phyloP scores from a whole-genome alignment of 2,113 vertebrate genomes.

The Empidonax traillii region DNA sequence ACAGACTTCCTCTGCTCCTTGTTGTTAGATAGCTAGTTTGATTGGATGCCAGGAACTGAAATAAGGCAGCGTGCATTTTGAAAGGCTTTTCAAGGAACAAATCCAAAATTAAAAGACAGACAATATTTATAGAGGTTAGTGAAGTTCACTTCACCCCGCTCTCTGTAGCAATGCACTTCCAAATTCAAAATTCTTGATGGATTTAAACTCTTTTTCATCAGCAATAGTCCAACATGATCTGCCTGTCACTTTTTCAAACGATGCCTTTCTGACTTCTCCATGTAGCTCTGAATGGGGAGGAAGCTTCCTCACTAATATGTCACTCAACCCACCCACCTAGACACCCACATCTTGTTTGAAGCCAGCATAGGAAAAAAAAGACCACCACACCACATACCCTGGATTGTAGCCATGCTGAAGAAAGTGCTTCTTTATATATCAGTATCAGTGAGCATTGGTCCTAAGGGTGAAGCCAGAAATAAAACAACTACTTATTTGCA shows the following conservation, averaged over 20 bases:
- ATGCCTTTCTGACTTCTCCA: constrained; percentile 62
- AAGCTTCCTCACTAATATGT: constrained; percentile 70
- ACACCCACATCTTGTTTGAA: constrained; percentile 70
- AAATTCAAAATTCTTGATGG: constrained; percentile 67
- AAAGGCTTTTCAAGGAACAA: constrained; percentile 19
- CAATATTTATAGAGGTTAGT: constrained; percentile 48
- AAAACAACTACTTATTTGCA: neutral
- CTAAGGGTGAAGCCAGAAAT: constrained; percentile 43
- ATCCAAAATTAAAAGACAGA: constrained; percentile 36
- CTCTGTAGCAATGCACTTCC: constrained; percentile 23
- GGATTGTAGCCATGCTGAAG: constrained; percentile 59
- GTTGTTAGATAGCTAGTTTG: constrained; percentile 43
- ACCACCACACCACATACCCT: neutral
- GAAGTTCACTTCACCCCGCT: neutral
- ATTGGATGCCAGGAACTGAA: constrained; percentile 58
- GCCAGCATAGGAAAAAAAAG: constrained; percentile 37
- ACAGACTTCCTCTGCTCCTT: neutral
- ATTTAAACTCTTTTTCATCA: constrained; percentile 59
- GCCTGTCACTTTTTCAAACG: constrained; percentile 71
- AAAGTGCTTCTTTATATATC: constrained; percentile 52
- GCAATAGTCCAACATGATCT: constrained; percentile 40
- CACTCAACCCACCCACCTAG: constrained; percentile 78
- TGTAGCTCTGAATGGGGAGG: constrained; percentile 66
- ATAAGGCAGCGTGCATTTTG: constrained; percentile 11
- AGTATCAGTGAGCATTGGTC: constrained; percentile 31